Percentiles rank a stretch among this genome's conserved stretches.
Conservation (phyloP, 2,113 vertebrate species). For the Pituophis catenifer region DNA sequence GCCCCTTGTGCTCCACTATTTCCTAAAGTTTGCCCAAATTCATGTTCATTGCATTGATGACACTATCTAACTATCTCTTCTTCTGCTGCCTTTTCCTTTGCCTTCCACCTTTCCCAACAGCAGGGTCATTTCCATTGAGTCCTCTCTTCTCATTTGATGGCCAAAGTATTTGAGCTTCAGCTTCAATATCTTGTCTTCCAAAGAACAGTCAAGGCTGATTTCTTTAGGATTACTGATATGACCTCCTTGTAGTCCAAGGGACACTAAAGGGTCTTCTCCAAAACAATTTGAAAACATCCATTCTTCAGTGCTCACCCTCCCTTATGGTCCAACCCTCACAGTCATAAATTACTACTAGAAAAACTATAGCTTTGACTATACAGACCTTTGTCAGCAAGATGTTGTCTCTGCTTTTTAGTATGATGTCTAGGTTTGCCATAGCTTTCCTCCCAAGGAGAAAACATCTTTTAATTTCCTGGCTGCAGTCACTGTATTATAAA, state of each 20-base stretch:
- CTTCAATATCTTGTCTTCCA: background rate
- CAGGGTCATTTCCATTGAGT: background rate
- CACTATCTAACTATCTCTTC: background rate
- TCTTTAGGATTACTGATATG: background rate
- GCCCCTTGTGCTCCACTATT: background rate
- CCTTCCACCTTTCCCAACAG: background rate
- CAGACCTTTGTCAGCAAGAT: background rate
- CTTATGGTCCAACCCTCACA: background rate
- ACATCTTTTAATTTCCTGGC: background rate
- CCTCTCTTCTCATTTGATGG: background rate
- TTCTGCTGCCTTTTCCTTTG: background rate
- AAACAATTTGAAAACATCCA: background rate
- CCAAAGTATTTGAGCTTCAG: background rate
- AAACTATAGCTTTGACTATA: too few relatives aligned
- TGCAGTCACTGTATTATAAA: background rate
- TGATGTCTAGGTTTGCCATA: background rate
- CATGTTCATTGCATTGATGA: background rate
- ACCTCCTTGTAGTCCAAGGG: background rate
- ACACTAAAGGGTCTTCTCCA: background rate
- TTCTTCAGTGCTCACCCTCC: background rate
- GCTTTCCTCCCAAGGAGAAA: background rate
- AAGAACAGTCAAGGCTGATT: background rate
- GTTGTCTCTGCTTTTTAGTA: background rate
- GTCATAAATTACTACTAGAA: background rate
- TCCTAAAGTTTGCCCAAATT: background rate